A percentile compares a stretch with the other conserved stretches of the same genome.
phyloP scores from a whole-genome alignment of 2,888 invertebrate species.

The Conistra vaccinii region DNA sequence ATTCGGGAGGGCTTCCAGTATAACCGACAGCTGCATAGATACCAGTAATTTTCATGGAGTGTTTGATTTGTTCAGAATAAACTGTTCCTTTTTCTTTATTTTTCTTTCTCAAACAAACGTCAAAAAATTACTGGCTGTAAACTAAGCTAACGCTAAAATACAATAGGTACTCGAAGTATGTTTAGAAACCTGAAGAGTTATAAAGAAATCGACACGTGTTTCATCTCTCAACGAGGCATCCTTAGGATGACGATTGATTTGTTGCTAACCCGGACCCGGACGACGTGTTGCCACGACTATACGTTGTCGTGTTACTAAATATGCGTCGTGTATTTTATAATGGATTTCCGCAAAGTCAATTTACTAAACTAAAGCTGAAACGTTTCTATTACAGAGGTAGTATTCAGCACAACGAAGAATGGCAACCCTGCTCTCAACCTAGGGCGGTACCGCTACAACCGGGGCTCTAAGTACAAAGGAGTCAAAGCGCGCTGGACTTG shows the following conservation, averaged over 20 bases:
- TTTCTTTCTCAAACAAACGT: background rate
- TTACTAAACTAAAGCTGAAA: background rate
- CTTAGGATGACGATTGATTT: too few relatives aligned
- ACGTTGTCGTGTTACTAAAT: too few relatives aligned
- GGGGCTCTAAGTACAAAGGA: constrained; percentile 19
- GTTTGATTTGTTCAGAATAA: background rate
- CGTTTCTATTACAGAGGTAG: constrained; percentile 8
- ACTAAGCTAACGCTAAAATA: background rate
- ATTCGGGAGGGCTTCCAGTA: too few relatives aligned
- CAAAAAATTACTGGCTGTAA: background rate
- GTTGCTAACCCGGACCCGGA: too few relatives aligned
- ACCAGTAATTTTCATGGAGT: background rate
- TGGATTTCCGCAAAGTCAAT: too few relatives aligned
- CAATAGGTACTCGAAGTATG: too few relatives aligned
- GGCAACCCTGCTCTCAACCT: constrained; percentile 40
- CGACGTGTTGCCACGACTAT: too few relatives aligned
- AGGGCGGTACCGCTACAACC: constrained; percentile 36
- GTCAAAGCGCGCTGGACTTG: constrained; percentile 37
- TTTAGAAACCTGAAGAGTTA: too few relatives aligned
- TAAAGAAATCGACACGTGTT: too few relatives aligned
- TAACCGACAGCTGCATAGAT: too few relatives aligned
- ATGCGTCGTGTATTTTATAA: too few relatives aligned
- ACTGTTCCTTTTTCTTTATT: background rate
- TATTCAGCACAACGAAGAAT: constrained; percentile 35
- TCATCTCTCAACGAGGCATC: too few relatives aligned